A percentile compares a stretch with the other conserved stretches of the same genome.
phyloP scores from a whole-genome alignment of 2,113 vertebrate genomes.

The Seriola dumerili region DNA sequence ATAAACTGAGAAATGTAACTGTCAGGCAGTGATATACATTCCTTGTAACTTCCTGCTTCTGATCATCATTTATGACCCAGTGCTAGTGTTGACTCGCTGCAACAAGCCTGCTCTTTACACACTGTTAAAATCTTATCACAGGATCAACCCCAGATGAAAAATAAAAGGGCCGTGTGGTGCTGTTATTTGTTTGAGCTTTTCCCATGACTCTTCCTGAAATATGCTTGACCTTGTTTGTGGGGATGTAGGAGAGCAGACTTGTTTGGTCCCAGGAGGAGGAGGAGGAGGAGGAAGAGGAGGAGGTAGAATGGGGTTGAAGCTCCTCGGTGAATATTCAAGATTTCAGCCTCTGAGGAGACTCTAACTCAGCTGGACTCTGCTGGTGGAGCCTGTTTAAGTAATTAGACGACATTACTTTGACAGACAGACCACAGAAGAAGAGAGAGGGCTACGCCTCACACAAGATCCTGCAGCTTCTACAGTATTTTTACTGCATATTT shows the following conservation, averaged over 20 bases:
- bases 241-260: constrained; percentile 63
- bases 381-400: constrained; percentile 49
- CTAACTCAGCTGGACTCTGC: constrained; percentile 34
- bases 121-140: constrained; percentile 23
- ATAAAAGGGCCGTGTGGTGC: constrained; percentile 29
- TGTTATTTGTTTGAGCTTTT: constrained; percentile 67
- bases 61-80: constrained; percentile 36
- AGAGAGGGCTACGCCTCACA: neutral
- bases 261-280: constrained; percentile 69
- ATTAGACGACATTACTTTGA: constrained; percentile 38
- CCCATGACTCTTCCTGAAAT: constrained; percentile 81
- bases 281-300: constrained; percentile 5
- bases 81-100: constrained; percentile 20
- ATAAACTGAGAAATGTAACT: constrained; percentile 32
- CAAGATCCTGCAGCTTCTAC: neutral
- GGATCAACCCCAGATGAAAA: constrained; percentile 62
- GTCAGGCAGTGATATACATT: constrained; percentile 19
- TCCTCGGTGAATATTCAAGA: constrained; percentile 50
- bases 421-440: constrained; percentile 30
- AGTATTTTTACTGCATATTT: neutral
- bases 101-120: constrained; percentile 20
- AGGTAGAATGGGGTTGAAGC: constrained; percentile 30
- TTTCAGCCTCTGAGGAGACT: constrained; percentile 23
- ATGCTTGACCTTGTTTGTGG: constrained; percentile 74
- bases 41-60: constrained; percentile 39